Conservation (phyloP, 2,797 vertebrate species). For the Nasua narica region DNA sequence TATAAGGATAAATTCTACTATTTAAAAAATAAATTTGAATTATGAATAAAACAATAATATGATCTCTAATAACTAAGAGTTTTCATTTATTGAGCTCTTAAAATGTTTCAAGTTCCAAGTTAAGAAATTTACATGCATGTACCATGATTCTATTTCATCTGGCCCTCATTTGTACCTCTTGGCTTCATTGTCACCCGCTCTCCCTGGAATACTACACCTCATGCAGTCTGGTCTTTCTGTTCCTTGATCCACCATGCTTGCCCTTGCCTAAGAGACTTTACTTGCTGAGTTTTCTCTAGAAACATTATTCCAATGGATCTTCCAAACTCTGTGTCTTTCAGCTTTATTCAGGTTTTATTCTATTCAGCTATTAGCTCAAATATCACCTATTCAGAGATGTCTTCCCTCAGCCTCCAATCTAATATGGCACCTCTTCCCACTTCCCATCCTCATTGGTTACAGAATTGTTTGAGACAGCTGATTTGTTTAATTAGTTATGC, state of each 20-base stretch:
- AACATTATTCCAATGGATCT: not conserved
- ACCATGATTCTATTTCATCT: not conserved
- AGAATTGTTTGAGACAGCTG: not conserved
- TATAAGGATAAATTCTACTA: not conserved
- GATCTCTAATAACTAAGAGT: not conserved
- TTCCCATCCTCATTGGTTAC: not conserved
- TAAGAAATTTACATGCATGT: not conserved
- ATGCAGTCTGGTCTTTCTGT: not conserved
- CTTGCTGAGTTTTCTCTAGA: not conserved
- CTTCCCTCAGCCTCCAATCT: not conserved
- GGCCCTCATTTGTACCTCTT: not conserved
- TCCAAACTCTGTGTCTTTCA: not conserved
- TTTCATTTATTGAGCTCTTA: not conserved
- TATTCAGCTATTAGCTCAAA: not conserved
- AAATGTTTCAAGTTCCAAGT: not conserved
- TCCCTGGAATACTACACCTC: not conserved
- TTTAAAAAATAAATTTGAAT: not conserved
- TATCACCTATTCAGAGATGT: not conserved
- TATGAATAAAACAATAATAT: not conserved
- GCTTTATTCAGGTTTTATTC: not conserved
- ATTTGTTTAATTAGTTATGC: not conserved
- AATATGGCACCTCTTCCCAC: not conserved
- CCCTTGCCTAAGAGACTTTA: not conserved
- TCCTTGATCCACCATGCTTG: not conserved
- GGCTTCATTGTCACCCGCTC: not conserved